These are phyloP conservation scores for Mycalesis mineus DNA, from an alignment of 2,888 invertebrate genomes.

Conservation along the genomic window DNA sequence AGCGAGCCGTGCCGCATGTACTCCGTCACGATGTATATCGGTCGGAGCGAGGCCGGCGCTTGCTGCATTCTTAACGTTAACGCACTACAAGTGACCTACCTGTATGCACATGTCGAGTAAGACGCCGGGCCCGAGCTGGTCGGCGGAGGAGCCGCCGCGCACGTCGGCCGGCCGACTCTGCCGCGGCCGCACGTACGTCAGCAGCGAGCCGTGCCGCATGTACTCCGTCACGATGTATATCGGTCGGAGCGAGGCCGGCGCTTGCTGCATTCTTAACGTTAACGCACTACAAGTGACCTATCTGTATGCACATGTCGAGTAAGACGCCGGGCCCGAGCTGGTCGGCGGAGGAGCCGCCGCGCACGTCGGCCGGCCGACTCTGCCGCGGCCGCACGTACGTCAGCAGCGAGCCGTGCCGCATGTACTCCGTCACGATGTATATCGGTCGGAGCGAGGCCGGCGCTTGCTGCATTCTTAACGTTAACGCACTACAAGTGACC, in stretches of 20 bases:
- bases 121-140: constrained; percentile 84
- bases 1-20: background rate
- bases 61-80: no score
- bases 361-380: no score
- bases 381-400: background rate
- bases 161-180: no score
- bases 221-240: background rate
- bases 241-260: background rate
- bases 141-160: constrained; percentile 58
- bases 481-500: no score
- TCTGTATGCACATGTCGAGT: constrained; percentile 96
- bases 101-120: constrained; percentile 96
- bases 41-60: background rate
- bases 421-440: background rate
- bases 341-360: constrained; percentile 60
- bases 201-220: background rate
- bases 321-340: constrained; percentile 87
- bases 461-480: no score
- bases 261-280: no score
- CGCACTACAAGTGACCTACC: constrained; percentile 59
- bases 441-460: background rate
- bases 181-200: background rate
- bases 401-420: background rate
- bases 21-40: background rate
- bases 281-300: no score